These are phyloP conservation scores for Drosophila paulistorum DNA, from an alignment of 1,140 invertebrate species.

Conservation along the genomic window DNA sequence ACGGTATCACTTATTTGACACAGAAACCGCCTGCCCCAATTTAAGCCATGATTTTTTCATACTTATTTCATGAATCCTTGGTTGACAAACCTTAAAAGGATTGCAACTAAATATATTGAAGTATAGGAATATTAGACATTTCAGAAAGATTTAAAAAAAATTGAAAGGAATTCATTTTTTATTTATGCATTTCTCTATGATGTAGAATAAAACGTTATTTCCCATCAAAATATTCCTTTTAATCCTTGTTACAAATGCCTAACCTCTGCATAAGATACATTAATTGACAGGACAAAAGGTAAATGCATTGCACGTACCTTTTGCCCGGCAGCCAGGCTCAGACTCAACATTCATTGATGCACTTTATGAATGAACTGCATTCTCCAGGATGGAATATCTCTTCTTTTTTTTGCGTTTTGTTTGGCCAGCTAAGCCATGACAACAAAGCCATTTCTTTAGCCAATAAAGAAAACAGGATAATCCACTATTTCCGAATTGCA, in stretches of 20 bases:
- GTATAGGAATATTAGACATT: background rate
- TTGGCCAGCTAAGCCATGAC: slow-evolving; percentile 65
- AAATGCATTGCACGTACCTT: slow-evolving; percentile 17
- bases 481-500: slow-evolving; percentile 76
- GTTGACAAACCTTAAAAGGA: background rate
- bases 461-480: slow-evolving; percentile 82
- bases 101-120: background rate
- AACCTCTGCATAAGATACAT: slow-evolving; percentile 27
- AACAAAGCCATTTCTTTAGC: slow-evolving; percentile 70
- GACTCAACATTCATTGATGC: slow-evolving; percentile 14
- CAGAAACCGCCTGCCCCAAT: slow-evolving; percentile 73
- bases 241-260: slow-evolving; percentile 17
- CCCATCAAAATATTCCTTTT: slow-evolving; percentile 6
- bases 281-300: slow-evolving; percentile 32
- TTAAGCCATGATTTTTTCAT: slow-evolving; percentile 40
- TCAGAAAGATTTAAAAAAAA: background rate
- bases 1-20: slow-evolving; percentile 45
- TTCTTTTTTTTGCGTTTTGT: slow-evolving; percentile 41
- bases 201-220: background rate
- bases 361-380: slow-evolving; percentile 51
- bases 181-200: background rate
- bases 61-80: slow-evolving; percentile 9
- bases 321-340: slow-evolving; percentile 45
- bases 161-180: background rate
- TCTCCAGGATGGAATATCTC: background rate